Evolutionary conservation across 2,888 invertebrate genomes (phyloP).

Genomic region (Anthrax anthrax): DNA sequence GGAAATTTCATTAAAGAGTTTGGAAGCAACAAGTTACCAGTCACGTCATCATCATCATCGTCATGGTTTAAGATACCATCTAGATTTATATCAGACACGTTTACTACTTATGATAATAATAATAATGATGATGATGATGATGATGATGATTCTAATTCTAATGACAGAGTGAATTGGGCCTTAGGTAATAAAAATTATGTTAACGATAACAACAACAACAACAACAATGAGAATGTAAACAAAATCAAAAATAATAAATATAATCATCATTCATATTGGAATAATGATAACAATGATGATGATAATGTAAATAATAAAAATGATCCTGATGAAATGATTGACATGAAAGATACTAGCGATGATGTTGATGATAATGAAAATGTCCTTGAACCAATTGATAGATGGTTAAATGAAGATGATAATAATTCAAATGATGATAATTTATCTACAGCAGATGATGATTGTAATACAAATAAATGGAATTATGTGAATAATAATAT

Average conservation of each 20-base stretch:
- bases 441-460: neutral
- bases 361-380: slow-evolving; percentile 8
- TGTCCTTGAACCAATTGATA: slow-evolving; percentile 6
- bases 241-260: neutral
- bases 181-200: neutral
- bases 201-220: neutral
- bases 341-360: no score
- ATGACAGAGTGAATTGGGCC: neutral
- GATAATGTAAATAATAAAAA: neutral
- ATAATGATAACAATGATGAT: neutral
- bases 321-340: slow-evolving; percentile 1
- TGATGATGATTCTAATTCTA: neutral
- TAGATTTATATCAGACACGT: slow-evolving; percentile 2
- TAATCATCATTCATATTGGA: neutral
- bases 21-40: slow-evolving; percentile 23
- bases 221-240: neutral
- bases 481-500: neutral
- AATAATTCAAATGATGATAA: neutral
- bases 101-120: no score
- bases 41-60: slow-evolving; percentile 17
- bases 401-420: slow-evolving; percentile 1
- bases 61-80: neutral
- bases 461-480: slow-evolving; percentile 10
- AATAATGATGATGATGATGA: no score
- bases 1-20: slow-evolving; percentile 20